Evolutionary conservation across 2,888 invertebrate genomes (phyloP).

Genomic region (Emmelina monodactyla): DNA sequence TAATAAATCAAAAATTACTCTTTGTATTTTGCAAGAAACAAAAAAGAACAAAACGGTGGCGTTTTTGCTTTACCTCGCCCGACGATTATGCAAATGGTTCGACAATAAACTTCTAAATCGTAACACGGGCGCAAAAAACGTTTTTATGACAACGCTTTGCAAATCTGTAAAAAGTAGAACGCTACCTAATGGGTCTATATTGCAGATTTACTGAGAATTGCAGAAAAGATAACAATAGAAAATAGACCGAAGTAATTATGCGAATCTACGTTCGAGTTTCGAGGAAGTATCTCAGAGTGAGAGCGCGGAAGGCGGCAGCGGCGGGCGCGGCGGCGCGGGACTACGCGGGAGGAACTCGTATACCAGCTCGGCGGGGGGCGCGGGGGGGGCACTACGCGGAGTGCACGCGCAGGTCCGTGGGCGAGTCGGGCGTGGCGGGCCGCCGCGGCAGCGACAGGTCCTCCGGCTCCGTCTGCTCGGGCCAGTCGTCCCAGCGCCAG

Average conservation of each 20-base stretch:
- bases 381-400: slow-evolving; percentile 46
- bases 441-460: slow-evolving; percentile 78
- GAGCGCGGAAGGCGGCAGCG: slow-evolving; percentile 4
- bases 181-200: slow-evolving; percentile 43
- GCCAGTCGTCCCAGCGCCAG: slow-evolving; percentile 64
- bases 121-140: slow-evolving; percentile 43
- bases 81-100: slow-evolving; percentile 59
- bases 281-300: slow-evolving; percentile 4
- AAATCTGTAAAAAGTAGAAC: slow-evolving; percentile 41
- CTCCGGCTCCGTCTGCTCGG: slow-evolving; percentile 92
- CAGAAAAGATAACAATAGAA: too few species aligned
- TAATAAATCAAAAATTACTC: slow-evolving; percentile 57
- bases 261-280: slow-evolving; percentile 6
- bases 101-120: slow-evolving; percentile 55
- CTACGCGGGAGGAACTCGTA: slow-evolving; percentile 78
- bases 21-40: slow-evolving; percentile 40
- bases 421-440: slow-evolving; percentile 57
- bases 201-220: slow-evolving; percentile 38
- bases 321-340: slow-evolving; percentile 31
- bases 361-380: slow-evolving; percentile 66
- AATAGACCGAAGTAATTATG: slow-evolving; percentile 17
- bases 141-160: slow-evolving; percentile 45
- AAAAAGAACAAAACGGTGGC: slow-evolving; percentile 45
- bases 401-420: slow-evolving; percentile 59
- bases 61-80: slow-evolving; percentile 52